phyloP scores from a whole-genome alignment of 1,140 invertebrate species.

The Bombus soroeensis region DNA sequence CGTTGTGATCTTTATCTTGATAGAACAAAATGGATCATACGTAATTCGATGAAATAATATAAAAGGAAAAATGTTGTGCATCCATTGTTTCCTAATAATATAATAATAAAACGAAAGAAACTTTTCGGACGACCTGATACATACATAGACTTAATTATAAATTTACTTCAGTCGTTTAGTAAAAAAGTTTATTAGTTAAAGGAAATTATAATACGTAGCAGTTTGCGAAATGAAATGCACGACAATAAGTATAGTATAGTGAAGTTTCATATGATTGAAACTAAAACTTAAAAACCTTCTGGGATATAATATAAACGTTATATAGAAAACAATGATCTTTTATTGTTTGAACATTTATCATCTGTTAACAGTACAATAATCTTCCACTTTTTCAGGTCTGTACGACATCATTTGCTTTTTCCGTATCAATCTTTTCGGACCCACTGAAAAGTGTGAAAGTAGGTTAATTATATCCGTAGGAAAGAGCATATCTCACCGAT shows the following conservation, averaged over 20 bases:
- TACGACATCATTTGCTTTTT: not conserved
- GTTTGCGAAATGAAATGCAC: constrained; percentile 43
- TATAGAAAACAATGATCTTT: not conserved
- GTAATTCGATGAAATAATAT: too few relatives aligned
- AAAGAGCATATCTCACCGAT: too few relatives aligned
- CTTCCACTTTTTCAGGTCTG: not conserved
- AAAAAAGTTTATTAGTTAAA: not conserved
- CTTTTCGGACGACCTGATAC: too few relatives aligned
- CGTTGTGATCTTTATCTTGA: too few relatives aligned
- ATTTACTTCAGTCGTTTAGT: constrained; percentile 46
- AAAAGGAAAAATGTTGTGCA: too few relatives aligned
- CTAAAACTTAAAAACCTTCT: constrained; percentile 51
- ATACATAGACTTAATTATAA: constrained; percentile 18
- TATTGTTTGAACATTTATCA: not conserved
- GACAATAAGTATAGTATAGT: constrained; percentile 66
- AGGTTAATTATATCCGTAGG: too few relatives aligned
- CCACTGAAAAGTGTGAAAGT: not conserved
- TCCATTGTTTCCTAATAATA: too few relatives aligned
- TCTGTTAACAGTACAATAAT: not conserved
- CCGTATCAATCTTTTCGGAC: not conserved
- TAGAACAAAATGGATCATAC: too few relatives aligned
- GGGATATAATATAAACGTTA: not conserved
- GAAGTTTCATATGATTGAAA: constrained; percentile 45
- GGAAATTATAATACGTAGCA: constrained; percentile 50
- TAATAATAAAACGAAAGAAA: too few relatives aligned